Evolutionary conservation across 2,888 invertebrate species (phyloP), one percentile per base, ranked within the genome.

Genomic region (Calameuta idolon): DNA sequence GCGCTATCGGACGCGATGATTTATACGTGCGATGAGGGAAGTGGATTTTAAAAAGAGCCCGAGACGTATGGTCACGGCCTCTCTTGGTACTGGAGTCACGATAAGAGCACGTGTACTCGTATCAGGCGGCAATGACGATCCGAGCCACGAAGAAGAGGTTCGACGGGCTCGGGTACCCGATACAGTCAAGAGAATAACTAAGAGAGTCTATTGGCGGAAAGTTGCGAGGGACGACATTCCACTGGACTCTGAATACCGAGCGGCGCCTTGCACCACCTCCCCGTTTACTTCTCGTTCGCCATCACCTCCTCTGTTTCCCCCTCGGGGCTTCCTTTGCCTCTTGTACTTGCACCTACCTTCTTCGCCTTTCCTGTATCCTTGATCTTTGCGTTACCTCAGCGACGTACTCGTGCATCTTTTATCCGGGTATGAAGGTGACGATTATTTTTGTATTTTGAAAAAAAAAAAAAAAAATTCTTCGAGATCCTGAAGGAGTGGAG

Each of bases 161-260:
- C 55, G 23, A 55, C 55, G 55, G 55, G 55, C 55, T 55, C 55
- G 55, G 55, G 23, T 55, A 23, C 55, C 15, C 55, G 55, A 55
- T 55, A 55, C 55, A 55, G 55, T 2, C 55, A 9, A 9, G 71
- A 23, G 71, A 71, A 71, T 71, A 71, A 71, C 33, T 31, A 71
- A 71, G 31, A 71, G 71, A 74, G 74, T 76, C 74, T 81, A 82
- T 83, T 79, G 81, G 80, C 80, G 77, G 80, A 83, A 83, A 82
- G 82, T 83, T 84, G 81, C 83, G 84, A 82, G 84, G 77, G 76
- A 83, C 84, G 81, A 84, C 84, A 84, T 84, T 84, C 84, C 84
- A 81, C 80, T 79, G 83, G 55, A 55, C 55, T 35, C 75, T 76
- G 79, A 81, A 84, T 81, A 81, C 83, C 76, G 78, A 78, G 79